Evolutionary conservation across 1,140 invertebrate genomes (phyloP).

Genomic region (Drosophila oshimai): DNA sequence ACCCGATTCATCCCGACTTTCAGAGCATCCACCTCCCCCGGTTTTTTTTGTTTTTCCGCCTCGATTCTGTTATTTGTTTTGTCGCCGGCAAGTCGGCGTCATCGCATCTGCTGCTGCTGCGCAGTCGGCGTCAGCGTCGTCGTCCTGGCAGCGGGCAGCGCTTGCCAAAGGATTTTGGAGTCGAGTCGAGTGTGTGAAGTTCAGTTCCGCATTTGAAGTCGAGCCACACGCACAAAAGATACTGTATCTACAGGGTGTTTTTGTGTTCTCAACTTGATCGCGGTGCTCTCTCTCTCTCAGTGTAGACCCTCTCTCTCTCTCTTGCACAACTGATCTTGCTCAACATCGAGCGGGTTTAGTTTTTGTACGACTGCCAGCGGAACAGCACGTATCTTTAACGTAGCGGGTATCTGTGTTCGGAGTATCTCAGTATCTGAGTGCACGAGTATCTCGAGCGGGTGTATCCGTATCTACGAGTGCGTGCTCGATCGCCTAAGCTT

Average conservation of each 20-base stretch:
- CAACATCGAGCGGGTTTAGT: slow-evolving; percentile 24
- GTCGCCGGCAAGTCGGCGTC: slow-evolving; percentile 57
- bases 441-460: slow-evolving; percentile 17
- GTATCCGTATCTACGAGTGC: slow-evolving; percentile 38
- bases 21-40: slow-evolving; percentile 5
- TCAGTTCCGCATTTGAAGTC: slow-evolving; percentile 71
- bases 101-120: slow-evolving; percentile 16
- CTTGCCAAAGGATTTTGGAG: slow-evolving; percentile 68
- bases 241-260: background rate
- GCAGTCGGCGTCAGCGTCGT: slow-evolving; percentile 12
- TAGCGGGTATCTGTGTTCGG: too few relatives aligned
- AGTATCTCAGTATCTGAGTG: slow-evolving; percentile 9
- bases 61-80: slow-evolving; percentile 76
- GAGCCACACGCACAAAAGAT: slow-evolving; percentile 46
- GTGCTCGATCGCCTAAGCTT: slow-evolving; percentile 31
- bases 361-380: background rate
- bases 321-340: slow-evolving; percentile 39
- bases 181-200: slow-evolving; percentile 56
- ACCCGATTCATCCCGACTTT: slow-evolving; percentile 24
- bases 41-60: slow-evolving; percentile 56
- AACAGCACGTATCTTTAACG: slow-evolving; percentile 4
- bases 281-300: slow-evolving; percentile 1
- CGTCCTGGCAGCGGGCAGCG: slow-evolving; percentile 28
- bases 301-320: background rate
- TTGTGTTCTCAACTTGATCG: background rate